Evolutionary conservation across 2,888 invertebrate species (phyloP).

Genomic region (Cenopis cana): DNA sequence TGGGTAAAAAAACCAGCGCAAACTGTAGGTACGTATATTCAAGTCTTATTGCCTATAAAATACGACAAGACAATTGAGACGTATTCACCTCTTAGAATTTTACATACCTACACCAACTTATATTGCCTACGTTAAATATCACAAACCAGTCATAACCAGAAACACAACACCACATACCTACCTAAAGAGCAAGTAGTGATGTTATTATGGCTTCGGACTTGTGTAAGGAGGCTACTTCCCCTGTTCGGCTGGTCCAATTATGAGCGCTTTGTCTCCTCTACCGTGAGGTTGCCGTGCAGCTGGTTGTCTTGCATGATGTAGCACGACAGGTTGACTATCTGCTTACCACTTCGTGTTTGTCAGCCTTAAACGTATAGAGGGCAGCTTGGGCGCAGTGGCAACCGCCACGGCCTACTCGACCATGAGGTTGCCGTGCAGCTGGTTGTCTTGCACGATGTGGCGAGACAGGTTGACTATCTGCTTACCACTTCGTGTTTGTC

Average conservation of each 20-base stretch:
- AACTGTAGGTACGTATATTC: no score
- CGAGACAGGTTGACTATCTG: slow-evolving; percentile 88
- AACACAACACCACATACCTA: no score
- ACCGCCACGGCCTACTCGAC: slow-evolving; percentile 98
- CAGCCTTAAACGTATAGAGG: slow-evolving; percentile 87
- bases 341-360: slow-evolving; percentile 94
- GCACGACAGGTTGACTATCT: slow-evolving; percentile 87
- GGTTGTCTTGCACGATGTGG: slow-evolving; percentile 97
- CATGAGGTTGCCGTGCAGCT: slow-evolving; percentile 95
- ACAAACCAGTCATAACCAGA: no score
- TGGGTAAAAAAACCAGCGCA: neutral
- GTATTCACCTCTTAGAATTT: neutral
- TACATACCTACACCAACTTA: neutral
- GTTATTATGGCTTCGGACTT: no score
- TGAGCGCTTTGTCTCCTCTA: slow-evolving; percentile 83
- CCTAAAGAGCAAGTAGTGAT: no score
- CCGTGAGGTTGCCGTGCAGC: slow-evolving; percentile 95
- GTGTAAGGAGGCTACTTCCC: no score
- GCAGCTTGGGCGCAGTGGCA: slow-evolving; percentile 95
- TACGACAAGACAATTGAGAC: neutral
- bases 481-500: slow-evolving; percentile 94
- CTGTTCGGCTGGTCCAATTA: no score
- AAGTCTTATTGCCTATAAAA: neutral
- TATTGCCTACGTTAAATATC: no score
- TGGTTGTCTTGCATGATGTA: slow-evolving; percentile 98